Percentiles rank a stretch among this genome's conserved stretches.
Evolutionary conservation across 2,113 vertebrate genomes (phyloP).

Genomic region (Actinemys pallida): DNA sequence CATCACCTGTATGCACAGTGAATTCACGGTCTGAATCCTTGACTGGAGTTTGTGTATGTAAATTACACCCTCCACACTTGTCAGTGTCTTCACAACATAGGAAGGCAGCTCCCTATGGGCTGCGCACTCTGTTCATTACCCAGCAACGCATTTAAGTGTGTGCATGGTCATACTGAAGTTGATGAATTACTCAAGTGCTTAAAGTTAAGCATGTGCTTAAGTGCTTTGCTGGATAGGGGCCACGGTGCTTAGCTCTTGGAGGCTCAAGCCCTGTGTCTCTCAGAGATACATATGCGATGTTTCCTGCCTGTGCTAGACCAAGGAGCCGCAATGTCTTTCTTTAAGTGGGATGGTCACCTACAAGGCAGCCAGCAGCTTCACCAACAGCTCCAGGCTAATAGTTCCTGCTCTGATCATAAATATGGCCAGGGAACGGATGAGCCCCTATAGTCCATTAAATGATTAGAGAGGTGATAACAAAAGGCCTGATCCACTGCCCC

Average conservation of each 20-base stretch:
- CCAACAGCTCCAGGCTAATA: neutral
- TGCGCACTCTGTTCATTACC: neutral
- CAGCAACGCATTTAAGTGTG: neutral
- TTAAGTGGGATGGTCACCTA: neutral
- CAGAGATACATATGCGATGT: neutral
- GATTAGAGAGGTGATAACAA: neutral
- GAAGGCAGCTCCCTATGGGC: neutral
- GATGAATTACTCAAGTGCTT: neutral
- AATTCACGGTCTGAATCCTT: neutral
- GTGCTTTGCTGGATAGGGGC: neutral
- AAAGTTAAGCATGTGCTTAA: neutral
- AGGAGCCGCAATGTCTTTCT: neutral
- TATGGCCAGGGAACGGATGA: neutral
- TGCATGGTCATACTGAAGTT: neutral
- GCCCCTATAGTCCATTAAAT: neutral
- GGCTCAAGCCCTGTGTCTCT: neutral
- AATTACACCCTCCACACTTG: neutral
- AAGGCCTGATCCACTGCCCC: neutral
- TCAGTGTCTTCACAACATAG: neutral
- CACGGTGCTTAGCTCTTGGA: neutral
- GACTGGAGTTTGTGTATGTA: neutral
- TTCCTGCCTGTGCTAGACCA: neutral
- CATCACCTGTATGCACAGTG: slow-evolving; percentile 62
- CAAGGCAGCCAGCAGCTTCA: neutral
- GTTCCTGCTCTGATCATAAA: neutral